Base-by-base conservation (phyloP, 2,113 vertebrate species). In the Hystrix cristata region DNA sequence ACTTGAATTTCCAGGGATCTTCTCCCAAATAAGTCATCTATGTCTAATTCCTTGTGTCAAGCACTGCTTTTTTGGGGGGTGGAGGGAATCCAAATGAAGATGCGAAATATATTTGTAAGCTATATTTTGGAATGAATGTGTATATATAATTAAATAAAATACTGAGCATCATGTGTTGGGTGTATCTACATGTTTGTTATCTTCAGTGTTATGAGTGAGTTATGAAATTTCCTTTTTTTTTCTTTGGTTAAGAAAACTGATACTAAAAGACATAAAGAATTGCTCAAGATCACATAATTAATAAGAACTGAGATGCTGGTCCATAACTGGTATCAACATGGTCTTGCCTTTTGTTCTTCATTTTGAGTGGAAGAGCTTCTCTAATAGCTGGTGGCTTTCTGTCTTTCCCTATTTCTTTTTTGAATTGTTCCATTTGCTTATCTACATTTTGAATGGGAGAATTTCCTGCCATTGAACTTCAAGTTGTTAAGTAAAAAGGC, bases 381-480 rank as follows among this genome's bases (percentile, higher is more conserved):
- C 81, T 81, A 94, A 87, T 11, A 76, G 84, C 60, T 46, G 69
- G 23, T 72, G 60, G 31, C 34, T 92, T 86, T 94, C 87, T 94
- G 14, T 74, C 79, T 78, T 67, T 79, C 21, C 19, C 23, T 27
- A 14, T 86, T 81, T 59, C 72, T 69, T 94, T 87, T 94, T 92
- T 64, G 43, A 96, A 94, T 95, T 79, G 67, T 92, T 96, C 59
- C 91, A 27, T 93, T 98, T 97, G 65, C 94, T 95, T 98, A 91
- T 96, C 96, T 97, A 3, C 89, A 93, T 95, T 96, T 96, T 97
- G 88, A 97, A 95, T 97, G 96, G 83, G 83, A 98, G 96, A 86
- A 96, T 98, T 97, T 97, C 95, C 94, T 97, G 95, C 82, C 79
- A 87, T 97, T 97, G 96, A 96, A 96, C 95, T 96, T 93, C 88